Percentiles rank a stretch among this genome's conserved stretches.
Conservation (phyloP, 2,113 vertebrate species). For the Oxyura jamaicensis region DNA sequence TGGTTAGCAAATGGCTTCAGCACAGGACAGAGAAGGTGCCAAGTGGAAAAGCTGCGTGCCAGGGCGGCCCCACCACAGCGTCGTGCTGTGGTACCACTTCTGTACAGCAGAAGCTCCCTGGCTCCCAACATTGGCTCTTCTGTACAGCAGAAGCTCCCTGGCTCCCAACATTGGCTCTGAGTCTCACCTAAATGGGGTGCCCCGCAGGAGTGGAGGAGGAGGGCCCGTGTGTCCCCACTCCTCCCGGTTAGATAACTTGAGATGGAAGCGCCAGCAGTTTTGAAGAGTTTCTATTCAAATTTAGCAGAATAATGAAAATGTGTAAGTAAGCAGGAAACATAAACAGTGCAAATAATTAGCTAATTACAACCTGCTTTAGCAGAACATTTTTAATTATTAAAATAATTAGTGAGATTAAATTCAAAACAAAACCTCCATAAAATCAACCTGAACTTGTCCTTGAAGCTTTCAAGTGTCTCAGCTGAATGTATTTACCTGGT, state of each 20-base stretch:
- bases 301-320: conserved; percentile 43
- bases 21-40: not conserved
- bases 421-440: conserved; percentile 58
- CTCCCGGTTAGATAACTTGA: not conserved
- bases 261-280: not conserved
- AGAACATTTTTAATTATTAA: conserved; percentile 77
- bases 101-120: too few species aligned
- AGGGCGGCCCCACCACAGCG: not conserved
- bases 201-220: not conserved
- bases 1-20: fast-evolving
- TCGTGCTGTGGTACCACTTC: too few species aligned
- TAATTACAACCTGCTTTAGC: conserved; percentile 71
- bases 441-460: conserved; percentile 70
- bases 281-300: conserved; percentile 2
- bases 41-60: not conserved
- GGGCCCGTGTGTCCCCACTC: fast-evolving
- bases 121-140: not conserved
- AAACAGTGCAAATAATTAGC: conserved; percentile 74
- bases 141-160: too few species aligned
- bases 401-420: conserved; percentile 75
- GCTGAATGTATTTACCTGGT: conserved; percentile 52
- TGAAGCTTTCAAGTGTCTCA: conserved; percentile 68
- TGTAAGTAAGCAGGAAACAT: conserved; percentile 66
- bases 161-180: not conserved
- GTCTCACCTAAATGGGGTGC: not conserved